These are phyloP conservation scores for Dipodomys spectabilis DNA, from an alignment of 2,113 vertebrate species.

Conservation along the genomic window DNA sequence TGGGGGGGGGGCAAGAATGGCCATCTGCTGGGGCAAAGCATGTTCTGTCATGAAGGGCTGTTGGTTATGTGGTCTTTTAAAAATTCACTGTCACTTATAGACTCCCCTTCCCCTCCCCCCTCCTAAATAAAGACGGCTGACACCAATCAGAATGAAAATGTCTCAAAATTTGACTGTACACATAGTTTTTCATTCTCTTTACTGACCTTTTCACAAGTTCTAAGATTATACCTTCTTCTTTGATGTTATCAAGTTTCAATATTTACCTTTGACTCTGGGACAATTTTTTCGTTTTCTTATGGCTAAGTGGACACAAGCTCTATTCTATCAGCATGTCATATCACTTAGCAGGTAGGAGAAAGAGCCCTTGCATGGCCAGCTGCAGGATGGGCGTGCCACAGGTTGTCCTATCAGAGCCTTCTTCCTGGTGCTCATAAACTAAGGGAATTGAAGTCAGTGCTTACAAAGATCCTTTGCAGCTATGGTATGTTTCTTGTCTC, in stretches of 20 bases:
- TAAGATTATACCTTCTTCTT: neutral
- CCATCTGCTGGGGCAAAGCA: constrained; percentile 51
- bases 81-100: constrained; percentile 1
- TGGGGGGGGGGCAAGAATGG: neutral
- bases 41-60: constrained; percentile 21
- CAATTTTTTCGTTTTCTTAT: neutral
- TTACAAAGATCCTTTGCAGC: constrained; percentile 40
- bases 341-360: neutral
- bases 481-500: constrained; percentile 45
- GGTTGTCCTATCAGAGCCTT: neutral
- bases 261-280: neutral
- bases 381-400: neutral
- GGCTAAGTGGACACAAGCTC: neutral
- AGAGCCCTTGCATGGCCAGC: neutral
- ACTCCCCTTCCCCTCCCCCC: neutral
- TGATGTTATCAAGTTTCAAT: constrained; percentile 12
- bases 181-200: neutral
- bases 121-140: constrained; percentile 4
- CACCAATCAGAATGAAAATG: neutral
- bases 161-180: constrained; percentile 16
- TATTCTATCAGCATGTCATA: neutral
- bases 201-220: constrained; percentile 27
- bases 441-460: constrained; percentile 39
- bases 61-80: neutral
- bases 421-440: constrained; percentile 45